Evolutionary conservation across 1,140 invertebrate genomes (phyloP).

Genomic region (Drosophila sucinea): DNA sequence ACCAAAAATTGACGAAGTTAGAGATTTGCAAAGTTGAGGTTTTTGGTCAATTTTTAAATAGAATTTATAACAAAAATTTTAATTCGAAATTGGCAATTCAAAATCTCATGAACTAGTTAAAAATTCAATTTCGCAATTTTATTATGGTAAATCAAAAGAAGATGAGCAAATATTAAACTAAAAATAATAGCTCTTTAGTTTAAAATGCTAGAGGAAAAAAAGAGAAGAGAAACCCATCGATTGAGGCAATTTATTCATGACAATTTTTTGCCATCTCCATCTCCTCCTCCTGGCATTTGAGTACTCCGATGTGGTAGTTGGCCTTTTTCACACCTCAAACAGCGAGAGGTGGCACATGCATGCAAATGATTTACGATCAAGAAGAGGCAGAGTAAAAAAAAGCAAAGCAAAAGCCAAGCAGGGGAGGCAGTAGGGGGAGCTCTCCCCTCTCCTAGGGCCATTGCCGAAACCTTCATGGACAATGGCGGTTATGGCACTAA

Average conservation of each 20-base stretch:
- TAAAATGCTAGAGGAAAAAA: background rate
- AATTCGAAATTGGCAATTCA: no score
- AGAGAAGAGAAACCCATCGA: background rate
- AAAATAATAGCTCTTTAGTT: background rate
- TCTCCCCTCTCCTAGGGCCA: slow-evolving; percentile 1
- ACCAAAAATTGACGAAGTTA: no score
- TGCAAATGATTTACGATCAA: slow-evolving; percentile 67
- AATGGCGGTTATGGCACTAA: slow-evolving; percentile 63
- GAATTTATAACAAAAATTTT: no score
- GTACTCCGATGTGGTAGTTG: slow-evolving; percentile 10
- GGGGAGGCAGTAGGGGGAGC: no score
- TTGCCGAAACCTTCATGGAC: slow-evolving; percentile 37
- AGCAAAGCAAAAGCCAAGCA: background rate
- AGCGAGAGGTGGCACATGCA: slow-evolving; percentile 13
- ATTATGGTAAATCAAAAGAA: background rate
- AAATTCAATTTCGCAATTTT: no score
- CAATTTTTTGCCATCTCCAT: background rate
- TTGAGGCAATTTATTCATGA: slow-evolving; percentile 5
- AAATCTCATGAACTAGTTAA: no score
- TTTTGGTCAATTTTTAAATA: no score
- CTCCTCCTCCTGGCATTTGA: background rate
- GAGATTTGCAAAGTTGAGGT: no score
- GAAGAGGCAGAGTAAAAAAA: background rate
- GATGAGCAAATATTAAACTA: background rate
- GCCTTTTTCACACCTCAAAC: slow-evolving; percentile 35